These are phyloP conservation scores for Dynastes tityus DNA, from an alignment of 2,888 invertebrate genomes.

Conservation along the genomic window DNA sequence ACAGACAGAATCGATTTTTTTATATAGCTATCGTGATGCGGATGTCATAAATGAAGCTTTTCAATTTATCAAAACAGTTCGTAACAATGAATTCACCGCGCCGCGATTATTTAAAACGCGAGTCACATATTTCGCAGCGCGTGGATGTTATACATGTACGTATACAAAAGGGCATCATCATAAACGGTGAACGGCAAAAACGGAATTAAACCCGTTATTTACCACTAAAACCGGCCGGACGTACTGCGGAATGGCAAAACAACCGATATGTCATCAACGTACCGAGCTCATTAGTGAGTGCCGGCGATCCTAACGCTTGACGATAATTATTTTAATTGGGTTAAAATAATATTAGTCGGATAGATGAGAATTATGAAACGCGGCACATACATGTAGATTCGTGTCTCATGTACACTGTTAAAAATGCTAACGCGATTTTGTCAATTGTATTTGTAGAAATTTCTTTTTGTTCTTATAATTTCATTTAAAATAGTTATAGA, in stretches of 20 bases:
- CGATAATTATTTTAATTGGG: constrained; percentile 39
- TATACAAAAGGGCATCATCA: too few relatives aligned
- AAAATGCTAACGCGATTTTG: neutral
- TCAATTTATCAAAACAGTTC: too few relatives aligned
- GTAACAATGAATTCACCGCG: too few relatives aligned
- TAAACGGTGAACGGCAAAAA: constrained; percentile 3
- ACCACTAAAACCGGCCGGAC: neutral
- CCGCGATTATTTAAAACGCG: too few relatives aligned
- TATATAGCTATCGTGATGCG: too few relatives aligned
- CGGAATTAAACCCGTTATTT: constrained; percentile 32
- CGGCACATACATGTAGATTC: neutral
- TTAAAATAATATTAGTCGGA: constrained; percentile 28
- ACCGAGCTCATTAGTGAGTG: constrained; percentile 14
- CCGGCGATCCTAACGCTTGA: constrained; percentile 1
- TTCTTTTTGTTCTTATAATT: too few relatives aligned
- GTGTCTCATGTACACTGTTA: neutral
- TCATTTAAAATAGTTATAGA: too few relatives aligned
- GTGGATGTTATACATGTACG: too few relatives aligned
- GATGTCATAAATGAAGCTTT: too few relatives aligned
- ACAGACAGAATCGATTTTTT: too few relatives aligned
- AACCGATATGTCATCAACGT: constrained; percentile 9
- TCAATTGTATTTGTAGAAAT: too few relatives aligned
- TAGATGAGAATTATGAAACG: neutral
- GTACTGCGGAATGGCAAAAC: neutral
- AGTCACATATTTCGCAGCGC: too few relatives aligned